Percentiles rank a stretch among this genome's conserved stretches.
Evolutionary conservation across 2,888 invertebrate species (phyloP).

Genomic region (Phrixothrix hirtus): DNA sequence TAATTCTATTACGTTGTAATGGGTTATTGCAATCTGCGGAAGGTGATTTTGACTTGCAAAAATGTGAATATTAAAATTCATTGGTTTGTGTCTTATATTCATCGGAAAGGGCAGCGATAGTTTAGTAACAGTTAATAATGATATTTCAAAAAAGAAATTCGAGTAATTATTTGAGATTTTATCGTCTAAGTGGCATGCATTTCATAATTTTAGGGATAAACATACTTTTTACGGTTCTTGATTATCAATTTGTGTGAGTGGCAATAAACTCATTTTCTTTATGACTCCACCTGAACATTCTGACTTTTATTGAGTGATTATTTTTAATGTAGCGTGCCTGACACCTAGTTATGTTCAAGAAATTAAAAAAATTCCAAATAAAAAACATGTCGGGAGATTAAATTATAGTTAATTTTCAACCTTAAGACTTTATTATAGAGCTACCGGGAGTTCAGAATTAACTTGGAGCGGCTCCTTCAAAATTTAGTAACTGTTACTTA

Average conservation of each 20-base stretch:
- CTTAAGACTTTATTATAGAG: constrained; percentile 41
- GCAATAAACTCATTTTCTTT: constrained; percentile 40
- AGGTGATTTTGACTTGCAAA: too few species aligned
- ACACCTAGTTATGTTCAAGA: constrained; percentile 44
- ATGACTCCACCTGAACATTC: constrained; percentile 35
- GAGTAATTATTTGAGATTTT: constrained; percentile 11
- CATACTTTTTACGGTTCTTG: constrained; percentile 23
- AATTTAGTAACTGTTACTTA: constrained; percentile 1
- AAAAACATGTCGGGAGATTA: constrained; percentile 39
- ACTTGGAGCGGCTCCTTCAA: constrained; percentile 24
- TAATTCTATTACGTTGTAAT: too few species aligned
- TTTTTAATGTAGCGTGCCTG: constrained; percentile 42
- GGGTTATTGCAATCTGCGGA: too few species aligned
- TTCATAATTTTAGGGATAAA: constrained; percentile 22
- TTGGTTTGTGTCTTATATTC: too few species aligned
- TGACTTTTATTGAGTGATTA: constrained; percentile 45
- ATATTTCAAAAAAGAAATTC: too few species aligned
- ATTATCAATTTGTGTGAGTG: constrained; percentile 26
- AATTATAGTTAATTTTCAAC: constrained; percentile 42
- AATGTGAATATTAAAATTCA: too few species aligned
- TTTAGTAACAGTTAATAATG: too few species aligned
- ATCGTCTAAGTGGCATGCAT: constrained; percentile 16
- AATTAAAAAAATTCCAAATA: constrained; percentile 38
- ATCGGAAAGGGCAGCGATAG: too few species aligned
- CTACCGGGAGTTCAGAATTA: constrained; percentile 33